Evolutionary conservation across 2,888 invertebrate species (phyloP), one percentile per base, ranked within the genome.

Genomic region (Ochropleura plecta): DNA sequence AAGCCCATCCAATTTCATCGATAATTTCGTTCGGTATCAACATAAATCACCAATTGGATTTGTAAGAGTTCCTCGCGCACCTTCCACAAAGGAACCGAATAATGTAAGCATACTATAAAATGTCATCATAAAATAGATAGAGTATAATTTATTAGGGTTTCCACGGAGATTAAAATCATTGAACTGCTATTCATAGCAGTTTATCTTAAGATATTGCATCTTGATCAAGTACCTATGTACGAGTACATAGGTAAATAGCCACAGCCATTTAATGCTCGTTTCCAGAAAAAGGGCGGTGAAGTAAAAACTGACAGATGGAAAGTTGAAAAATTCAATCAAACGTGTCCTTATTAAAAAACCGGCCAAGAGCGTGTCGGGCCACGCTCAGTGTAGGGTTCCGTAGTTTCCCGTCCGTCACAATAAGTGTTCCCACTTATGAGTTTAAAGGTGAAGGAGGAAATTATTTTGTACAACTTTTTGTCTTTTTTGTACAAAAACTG

Each of bases 61-160:
- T 69, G 68, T 74, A 69, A 77, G 64, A 82, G 57, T 68, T 42
- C 60, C 40, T 49, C 72, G 63, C n/a, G 70, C 62, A 69, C 72
- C 70, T 71, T 60, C 53, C 68, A 84, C 77, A 84, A 84, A 70
- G 72, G 78, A 79, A 76, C 70, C 67, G 51, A 69, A 66, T 84
- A 78, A 81, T 83, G 73, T 82, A 82, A 80, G 75, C 76, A 79
- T 64, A 79, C 80, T 80, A 83, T 88, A 86, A 85, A 81, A 74
- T 76, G 81, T 71, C 73, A 67, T 79, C 83, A 79, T 84, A 85
- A 88, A 88, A 81, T 83, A 82, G 79, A 85, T 82, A 85, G 78
- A 79, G 79, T 60, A 70, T 81, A 70, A 88, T 87, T 87, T 88
- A 88, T 87, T 84, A 82, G 51, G 85, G 83, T 81, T 73, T 76